Conservation (phyloP, 2,113 vertebrate species). For the Platichthys stellatus region DNA sequence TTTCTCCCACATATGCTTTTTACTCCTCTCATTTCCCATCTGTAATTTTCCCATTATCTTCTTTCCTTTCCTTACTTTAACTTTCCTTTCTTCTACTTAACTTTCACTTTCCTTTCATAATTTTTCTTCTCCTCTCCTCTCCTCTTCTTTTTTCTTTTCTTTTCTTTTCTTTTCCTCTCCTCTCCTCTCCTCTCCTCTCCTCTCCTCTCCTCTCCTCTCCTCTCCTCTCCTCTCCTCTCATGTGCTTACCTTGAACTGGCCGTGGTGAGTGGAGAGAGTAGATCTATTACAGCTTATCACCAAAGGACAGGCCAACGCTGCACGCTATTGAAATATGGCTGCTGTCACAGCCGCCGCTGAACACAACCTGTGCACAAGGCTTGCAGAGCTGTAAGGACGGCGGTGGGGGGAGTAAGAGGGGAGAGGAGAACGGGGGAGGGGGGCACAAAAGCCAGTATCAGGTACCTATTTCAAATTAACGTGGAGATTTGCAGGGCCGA, state of each 20-base stretch:
- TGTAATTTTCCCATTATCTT: slow-evolving; percentile 35
- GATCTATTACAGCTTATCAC: slow-evolving; percentile 98
- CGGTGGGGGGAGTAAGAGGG: slow-evolving; percentile 34
- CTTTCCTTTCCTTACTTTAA: not conserved
- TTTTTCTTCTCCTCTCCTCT: slow-evolving; percentile 10
- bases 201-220: slow-evolving; percentile 73
- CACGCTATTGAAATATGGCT: slow-evolving; percentile 89
- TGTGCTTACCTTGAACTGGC: slow-evolving; percentile 83
- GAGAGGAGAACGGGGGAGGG: slow-evolving; percentile 16
- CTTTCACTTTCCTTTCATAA: not conserved
- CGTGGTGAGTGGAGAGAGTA: slow-evolving; percentile 77
- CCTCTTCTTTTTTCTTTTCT: not conserved
- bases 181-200: slow-evolving; percentile 67
- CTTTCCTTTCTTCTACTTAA: not conserved
- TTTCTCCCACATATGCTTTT: slow-evolving; percentile 66
- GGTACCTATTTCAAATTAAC: slow-evolving; percentile 75
- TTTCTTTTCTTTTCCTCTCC: slow-evolving; percentile 15
- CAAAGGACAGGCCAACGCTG: slow-evolving; percentile 83
- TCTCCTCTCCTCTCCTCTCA: slow-evolving; percentile 40
- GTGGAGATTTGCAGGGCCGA: slow-evolving; percentile 76
- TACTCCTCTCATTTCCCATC: slow-evolving; percentile 3
- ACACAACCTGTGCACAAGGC: slow-evolving; percentile 51
- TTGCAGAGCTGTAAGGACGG: slow-evolving; percentile 49
- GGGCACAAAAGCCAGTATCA: slow-evolving; percentile 53
- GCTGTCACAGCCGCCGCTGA: slow-evolving; percentile 83